Evolutionary conservation across 2,888 invertebrate genomes (phyloP).

Genomic region (Zygothrica quintamaculata): DNA sequence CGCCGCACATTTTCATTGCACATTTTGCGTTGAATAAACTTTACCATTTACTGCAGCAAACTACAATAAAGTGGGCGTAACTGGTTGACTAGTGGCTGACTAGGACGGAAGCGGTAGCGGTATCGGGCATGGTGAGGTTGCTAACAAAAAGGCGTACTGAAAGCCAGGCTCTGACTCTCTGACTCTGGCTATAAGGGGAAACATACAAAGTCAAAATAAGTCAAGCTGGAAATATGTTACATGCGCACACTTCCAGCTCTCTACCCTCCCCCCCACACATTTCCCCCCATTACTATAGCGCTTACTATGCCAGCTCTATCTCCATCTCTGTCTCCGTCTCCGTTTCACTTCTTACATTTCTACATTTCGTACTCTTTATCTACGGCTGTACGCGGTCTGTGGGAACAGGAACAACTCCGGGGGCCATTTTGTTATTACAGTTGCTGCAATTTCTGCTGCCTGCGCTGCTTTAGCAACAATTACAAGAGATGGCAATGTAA

Average conservation of each 20-base stretch:
- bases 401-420: slow-evolving; percentile 69
- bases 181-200: slow-evolving; percentile 29
- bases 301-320: neutral
- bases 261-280: too few relatives aligned
- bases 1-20: slow-evolving; percentile 63
- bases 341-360: too few relatives aligned
- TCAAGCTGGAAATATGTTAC: slow-evolving; percentile 75
- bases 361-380: too few relatives aligned
- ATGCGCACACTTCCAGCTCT: slow-evolving; percentile 35
- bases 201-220: slow-evolving; percentile 73
- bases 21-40: slow-evolving; percentile 78
- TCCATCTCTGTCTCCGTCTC: neutral
- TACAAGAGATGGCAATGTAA: slow-evolving; percentile 55
- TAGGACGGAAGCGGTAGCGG: neutral
- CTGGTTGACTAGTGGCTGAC: slow-evolving; percentile 2
- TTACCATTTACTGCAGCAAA: slow-evolving; percentile 58
- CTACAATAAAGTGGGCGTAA: slow-evolving; percentile 37
- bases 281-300: too few relatives aligned
- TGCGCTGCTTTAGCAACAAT: slow-evolving; percentile 71
- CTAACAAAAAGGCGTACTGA: neutral
- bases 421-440: slow-evolving; percentile 79
- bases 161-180: slow-evolving; percentile 1
- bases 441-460: slow-evolving; percentile 70
- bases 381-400: slow-evolving; percentile 14
- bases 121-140: too few relatives aligned